These are phyloP conservation scores for Galbula dea DNA, from an alignment of 2,113 vertebrate species.

Conservation along the genomic window DNA sequence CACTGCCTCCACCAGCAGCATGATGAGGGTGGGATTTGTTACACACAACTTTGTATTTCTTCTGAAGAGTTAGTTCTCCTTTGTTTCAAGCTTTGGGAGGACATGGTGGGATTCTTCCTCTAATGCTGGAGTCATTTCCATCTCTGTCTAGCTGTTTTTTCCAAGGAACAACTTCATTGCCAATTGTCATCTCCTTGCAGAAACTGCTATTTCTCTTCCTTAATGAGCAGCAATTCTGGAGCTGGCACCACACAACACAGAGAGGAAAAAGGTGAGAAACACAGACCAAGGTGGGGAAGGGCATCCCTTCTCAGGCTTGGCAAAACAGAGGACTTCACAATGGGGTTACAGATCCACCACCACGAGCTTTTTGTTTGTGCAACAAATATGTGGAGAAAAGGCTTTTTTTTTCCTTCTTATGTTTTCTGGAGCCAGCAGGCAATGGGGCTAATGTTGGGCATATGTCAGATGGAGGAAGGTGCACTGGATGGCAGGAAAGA, in stretches of 20 bases:
- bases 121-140: background rate
- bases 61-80: background rate
- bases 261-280: background rate
- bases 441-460: background rate
- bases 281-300: background rate
- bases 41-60: background rate
- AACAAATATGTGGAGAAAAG: accelerated
- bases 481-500: background rate
- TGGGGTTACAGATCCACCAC: background rate
- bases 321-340: background rate
- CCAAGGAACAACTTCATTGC: background rate
- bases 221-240: background rate
- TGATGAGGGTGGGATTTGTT: background rate
- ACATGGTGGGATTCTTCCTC: background rate
- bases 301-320: accelerated
- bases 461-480: background rate
- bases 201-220: background rate
- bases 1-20: background rate
- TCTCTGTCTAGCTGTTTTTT: background rate
- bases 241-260: background rate
- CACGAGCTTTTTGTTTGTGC: background rate
- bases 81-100: background rate
- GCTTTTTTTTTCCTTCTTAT: background rate
- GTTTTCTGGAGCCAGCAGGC: background rate
- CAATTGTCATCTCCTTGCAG: background rate